Evolutionary conservation across 2,888 invertebrate genomes (phyloP), one percentile per base, ranked within the genome.

Genomic region (Clepsis dumicolana): DNA sequence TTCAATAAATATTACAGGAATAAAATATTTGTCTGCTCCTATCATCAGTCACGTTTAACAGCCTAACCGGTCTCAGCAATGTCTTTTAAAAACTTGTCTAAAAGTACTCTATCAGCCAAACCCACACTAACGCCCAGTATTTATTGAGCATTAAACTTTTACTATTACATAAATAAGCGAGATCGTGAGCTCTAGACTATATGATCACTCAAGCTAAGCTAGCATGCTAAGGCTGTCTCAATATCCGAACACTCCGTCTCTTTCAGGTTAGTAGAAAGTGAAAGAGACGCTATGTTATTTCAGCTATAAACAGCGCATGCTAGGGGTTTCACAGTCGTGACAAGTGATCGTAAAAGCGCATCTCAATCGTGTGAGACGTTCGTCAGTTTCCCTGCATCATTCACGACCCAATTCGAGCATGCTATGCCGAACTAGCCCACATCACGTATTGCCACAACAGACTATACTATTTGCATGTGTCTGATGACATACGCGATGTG

Each of bases 281-380:
- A 44, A 18, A 44, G 18, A 44, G 44, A 44, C 18, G 16, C 2
- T 1, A 7, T 18, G 44, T 16, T 44, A 8, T 18, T 16, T 7
- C 16, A 44, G 8, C 44, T 41, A 41, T 41, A 38, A n/a, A 4
- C 16, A 41, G 14, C n/a, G 16, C 16, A 14, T 24, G 56, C 56
- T 38, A 24, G 59, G 8, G n/a, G 5, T 12, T 10, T 24, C n/a
- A n/a, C 24, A 65, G 59, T 65, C 65, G 59, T 65, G 65, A 65
- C 59, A 44, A 24, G 50, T 52, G 52, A 35, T 52, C 50, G 59
- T 25, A 57, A 50, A 35, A 59, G 59, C 38, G 65, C 65, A 65
- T 65, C 65, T 65, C 65, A 52, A 65, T 52, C 65, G 59, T 65
- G 65, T 65, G 59, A 59, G 52, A 59, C 48, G 48, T 48, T 10